These are phyloP conservation scores for Xiphophorus couchianus DNA, from an alignment of 2,113 vertebrate genomes.

Conservation along the genomic window DNA sequence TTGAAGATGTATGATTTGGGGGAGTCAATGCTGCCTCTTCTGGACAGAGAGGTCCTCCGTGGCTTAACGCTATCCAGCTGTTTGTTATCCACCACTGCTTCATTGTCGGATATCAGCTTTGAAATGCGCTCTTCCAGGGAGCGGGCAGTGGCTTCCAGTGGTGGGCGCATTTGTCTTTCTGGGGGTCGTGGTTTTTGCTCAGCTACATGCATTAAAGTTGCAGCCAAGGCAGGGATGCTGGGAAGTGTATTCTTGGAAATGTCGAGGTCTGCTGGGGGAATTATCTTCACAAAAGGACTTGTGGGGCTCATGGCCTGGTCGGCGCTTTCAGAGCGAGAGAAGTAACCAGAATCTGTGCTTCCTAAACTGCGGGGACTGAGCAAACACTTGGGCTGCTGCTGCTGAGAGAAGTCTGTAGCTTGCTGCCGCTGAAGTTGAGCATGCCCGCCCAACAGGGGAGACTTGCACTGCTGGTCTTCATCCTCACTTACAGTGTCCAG, in stretches of 20 bases:
- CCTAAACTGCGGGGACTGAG: conserved; percentile 95
- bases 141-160: conserved; percentile 90
- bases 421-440: conserved; percentile 96
- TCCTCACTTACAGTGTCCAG: conserved; percentile 76
- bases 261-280: conserved; percentile 85
- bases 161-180: conserved; percentile 89
- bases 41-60: conserved; percentile 93
- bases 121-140: conserved; percentile 96
- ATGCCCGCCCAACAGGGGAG: conserved; percentile 78
- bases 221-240: conserved; percentile 70
- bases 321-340: conserved; percentile 96
- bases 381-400: conserved; percentile 91
- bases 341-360: conserved; percentile 98
- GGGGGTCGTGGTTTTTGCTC: conserved; percentile 78
- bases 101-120: conserved; percentile 97
- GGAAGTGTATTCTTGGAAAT: conserved; percentile 75
- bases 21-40: conserved; percentile 97
- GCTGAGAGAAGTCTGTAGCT: conserved; percentile 93
- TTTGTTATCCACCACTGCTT: conserved; percentile 96
- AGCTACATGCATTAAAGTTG: conserved; percentile 81
- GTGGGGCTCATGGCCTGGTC: conserved; percentile 95
- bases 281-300: conserved; percentile 87
- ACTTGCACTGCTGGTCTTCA: conserved; percentile 85
- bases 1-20: conserved; percentile 99
- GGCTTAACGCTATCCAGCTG: conserved; percentile 99